Percentiles rank a stretch among this genome's conserved stretches.
Evolutionary conservation across 2,797 vertebrate genomes (phyloP).

Genomic region (Rhyacichthys aspro): DNA sequence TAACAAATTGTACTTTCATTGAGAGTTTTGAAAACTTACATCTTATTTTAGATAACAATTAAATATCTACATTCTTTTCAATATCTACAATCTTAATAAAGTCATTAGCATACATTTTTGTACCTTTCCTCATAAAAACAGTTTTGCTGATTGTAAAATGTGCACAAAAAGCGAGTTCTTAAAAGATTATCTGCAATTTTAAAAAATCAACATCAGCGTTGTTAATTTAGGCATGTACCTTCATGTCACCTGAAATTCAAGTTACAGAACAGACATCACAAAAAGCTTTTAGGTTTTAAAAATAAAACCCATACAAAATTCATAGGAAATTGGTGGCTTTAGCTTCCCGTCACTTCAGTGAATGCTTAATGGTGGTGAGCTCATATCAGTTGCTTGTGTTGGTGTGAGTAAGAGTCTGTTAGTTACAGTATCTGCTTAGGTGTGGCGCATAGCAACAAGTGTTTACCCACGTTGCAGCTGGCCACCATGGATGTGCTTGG

Average conservation of each 20-base stretch:
- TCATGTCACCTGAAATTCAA: slow-evolving; percentile 20
- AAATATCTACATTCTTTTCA: slow-evolving; percentile 24
- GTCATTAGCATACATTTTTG: slow-evolving; percentile 16
- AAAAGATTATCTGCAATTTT: slow-evolving; percentile 17
- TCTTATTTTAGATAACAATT: slow-evolving; percentile 1
- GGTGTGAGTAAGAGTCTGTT: slow-evolving; percentile 31
- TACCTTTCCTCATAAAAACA: slow-evolving; percentile 39
- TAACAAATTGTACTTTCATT: slow-evolving; percentile 3
- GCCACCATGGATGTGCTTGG: slow-evolving; percentile 40
- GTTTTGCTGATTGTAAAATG: slow-evolving; percentile 29
- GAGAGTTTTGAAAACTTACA: slow-evolving; percentile 8
- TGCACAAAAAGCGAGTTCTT: slow-evolving; percentile 8
- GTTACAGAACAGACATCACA: slow-evolving; percentile 23
- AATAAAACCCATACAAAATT: slow-evolving; percentile 11
- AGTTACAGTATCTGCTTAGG: slow-evolving; percentile 41
- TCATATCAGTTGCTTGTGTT: slow-evolving; percentile 42
- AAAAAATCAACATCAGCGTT: slow-evolving; percentile 14
- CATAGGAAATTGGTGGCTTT: slow-evolving; percentile 5
- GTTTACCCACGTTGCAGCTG: slow-evolving; percentile 21
- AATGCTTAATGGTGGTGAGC: slow-evolving; percentile 20
- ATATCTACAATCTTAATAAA: slow-evolving; percentile 29
- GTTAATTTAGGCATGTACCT: slow-evolving; percentile 15
- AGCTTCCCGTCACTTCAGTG: neutral
- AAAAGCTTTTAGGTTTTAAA: slow-evolving; percentile 8
- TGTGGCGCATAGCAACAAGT: slow-evolving; percentile 25